Conservation (phyloP, 2,113 vertebrate species). For the Nettapus auritus region DNA sequence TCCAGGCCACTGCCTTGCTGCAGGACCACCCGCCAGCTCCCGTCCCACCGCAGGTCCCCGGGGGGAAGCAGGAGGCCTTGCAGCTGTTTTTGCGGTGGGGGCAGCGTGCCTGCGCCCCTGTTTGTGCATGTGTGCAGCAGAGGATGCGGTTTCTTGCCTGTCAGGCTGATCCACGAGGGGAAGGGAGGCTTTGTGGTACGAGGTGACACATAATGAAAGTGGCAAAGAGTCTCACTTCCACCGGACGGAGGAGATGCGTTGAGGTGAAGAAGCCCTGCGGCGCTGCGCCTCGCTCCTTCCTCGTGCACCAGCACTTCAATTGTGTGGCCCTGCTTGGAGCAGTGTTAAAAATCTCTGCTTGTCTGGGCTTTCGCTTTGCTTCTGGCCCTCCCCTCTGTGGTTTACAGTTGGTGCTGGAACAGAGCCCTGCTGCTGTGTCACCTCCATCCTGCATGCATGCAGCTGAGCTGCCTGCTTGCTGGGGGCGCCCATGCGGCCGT, state of each 20-base stretch:
- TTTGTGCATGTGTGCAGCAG: not conserved
- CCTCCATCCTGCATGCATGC: not conserved
- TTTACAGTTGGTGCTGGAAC: not conserved
- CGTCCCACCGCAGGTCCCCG: not conserved
- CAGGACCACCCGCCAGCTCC: not conserved
- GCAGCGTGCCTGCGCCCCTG: rapidly evolving
- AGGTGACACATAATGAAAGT: not conserved
- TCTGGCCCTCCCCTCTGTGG: not conserved
- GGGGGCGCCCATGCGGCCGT: not conserved
- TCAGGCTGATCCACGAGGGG: not conserved
- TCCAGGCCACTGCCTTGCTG: not conserved
- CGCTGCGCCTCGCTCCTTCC: not conserved
- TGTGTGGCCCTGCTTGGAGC: not conserved
- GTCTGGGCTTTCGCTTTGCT: not conserved
- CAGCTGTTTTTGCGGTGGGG: rapidly evolving
- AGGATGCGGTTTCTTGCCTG: conserved; percentile 23
- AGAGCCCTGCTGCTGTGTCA: not conserved
- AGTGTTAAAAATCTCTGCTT: rapidly evolving
- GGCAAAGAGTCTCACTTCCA: not conserved
- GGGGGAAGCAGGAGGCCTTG: not conserved
- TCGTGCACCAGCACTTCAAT: not conserved
- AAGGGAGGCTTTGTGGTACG: not conserved
- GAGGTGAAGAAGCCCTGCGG: not conserved
- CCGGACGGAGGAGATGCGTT: rapidly evolving
- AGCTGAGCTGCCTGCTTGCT: not conserved